phyloP scores from a whole-genome alignment of 2,113 vertebrate genomes.

The Geococcyx californianus region DNA sequence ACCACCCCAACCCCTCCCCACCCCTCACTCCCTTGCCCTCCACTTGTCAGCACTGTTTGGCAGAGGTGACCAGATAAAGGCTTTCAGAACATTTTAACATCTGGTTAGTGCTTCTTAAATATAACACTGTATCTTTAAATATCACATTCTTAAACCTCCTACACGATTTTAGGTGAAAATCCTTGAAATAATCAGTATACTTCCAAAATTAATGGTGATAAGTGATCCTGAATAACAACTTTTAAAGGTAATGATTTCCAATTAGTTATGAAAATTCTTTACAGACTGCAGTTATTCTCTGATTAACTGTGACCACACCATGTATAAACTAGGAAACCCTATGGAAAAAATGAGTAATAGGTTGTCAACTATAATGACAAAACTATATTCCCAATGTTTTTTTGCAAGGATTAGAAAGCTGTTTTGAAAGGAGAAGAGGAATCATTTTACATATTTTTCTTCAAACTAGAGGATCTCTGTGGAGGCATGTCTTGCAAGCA shows the following conservation, averaged over 20 bases:
- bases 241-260: background rate
- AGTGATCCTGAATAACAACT: background rate
- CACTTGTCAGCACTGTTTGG: background rate
- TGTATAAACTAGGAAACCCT: background rate
- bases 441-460: background rate
- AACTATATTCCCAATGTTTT: background rate
- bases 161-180: accelerated
- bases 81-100: background rate
- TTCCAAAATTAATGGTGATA: background rate
- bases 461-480: background rate
- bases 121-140: background rate
- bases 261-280: background rate
- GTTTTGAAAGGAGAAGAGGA: background rate
- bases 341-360: background rate
- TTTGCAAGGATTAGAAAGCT: background rate
- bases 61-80: background rate
- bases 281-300: background rate
- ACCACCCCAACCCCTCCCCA: too few relatives aligned
- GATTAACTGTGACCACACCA: background rate
- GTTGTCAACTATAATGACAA: background rate
- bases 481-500: background rate
- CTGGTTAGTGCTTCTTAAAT: background rate
- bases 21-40: too few relatives aligned
- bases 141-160: background rate
- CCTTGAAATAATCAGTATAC: background rate